Evolutionary conservation across 2,888 invertebrate species (phyloP).

Genomic region (Asteroscopus sphinx): DNA sequence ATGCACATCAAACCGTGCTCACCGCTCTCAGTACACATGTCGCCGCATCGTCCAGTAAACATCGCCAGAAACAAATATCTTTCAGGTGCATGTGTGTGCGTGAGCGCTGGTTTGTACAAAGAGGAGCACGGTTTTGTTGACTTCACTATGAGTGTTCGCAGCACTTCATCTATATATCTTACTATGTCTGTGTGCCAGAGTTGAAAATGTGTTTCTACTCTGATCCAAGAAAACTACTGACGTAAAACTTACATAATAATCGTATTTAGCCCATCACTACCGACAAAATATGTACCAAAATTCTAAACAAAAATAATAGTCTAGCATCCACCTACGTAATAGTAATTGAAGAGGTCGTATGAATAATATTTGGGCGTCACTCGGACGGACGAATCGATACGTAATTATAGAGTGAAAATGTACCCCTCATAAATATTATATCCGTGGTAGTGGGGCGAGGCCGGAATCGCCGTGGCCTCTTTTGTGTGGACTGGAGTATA

Average conservation of each 20-base stretch:
- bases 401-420: conserved; percentile 88
- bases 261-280: conserved; percentile 16
- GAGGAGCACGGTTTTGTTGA: too few relatives aligned
- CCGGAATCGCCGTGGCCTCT: conserved; percentile 84
- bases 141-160: too few relatives aligned
- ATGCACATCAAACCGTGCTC: too few relatives aligned
- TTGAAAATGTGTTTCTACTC: background rate
- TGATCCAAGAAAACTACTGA: background rate
- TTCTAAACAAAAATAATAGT: conserved; percentile 42
- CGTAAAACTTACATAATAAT: conserved; percentile 2
- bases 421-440: conserved; percentile 88
- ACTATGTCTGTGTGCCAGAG: too few relatives aligned
- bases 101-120: too few relatives aligned
- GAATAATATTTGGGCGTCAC: conserved; percentile 88
- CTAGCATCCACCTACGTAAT: conserved; percentile 68
- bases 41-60: too few relatives aligned
- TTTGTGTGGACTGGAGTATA: conserved; percentile 73
- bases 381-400: conserved; percentile 83
- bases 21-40: too few relatives aligned
- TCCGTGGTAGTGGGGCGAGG: conserved; percentile 83
- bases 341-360: conserved; percentile 83
- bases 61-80: too few relatives aligned
- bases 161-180: too few relatives aligned
- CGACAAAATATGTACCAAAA: conserved; percentile 25
- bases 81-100: too few relatives aligned